Percentiles rank a stretch among this genome's conserved stretches.
These are phyloP conservation scores for Lepidochrysops patricia DNA, from an alignment of 2,888 invertebrate genomes.

Conservation along the genomic window DNA sequence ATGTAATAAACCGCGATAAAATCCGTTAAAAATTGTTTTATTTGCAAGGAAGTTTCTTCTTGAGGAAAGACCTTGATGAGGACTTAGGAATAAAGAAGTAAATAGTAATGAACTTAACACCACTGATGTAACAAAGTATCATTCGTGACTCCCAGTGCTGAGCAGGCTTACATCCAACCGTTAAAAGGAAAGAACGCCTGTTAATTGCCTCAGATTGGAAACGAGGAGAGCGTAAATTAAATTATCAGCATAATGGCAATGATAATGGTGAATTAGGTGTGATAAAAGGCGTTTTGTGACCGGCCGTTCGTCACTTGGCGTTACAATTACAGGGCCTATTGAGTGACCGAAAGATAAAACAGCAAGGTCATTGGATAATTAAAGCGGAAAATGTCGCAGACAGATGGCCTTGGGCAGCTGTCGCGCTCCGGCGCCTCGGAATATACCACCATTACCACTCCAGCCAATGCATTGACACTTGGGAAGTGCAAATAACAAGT, in stretches of 20 bases:
- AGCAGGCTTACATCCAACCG: background rate
- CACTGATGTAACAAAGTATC: too few relatives aligned
- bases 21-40: too few relatives aligned
- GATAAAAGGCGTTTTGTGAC: background rate
- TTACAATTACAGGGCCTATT: slow-evolving; percentile 32
- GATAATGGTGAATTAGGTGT: background rate
- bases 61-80: too few relatives aligned
- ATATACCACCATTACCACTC: slow-evolving; percentile 47
- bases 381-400: slow-evolving; percentile 45
- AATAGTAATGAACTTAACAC: too few relatives aligned
- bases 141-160: background rate
- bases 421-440: slow-evolving; percentile 45
- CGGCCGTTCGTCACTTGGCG: slow-evolving; percentile 20
- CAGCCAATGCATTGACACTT: slow-evolving; percentile 22
- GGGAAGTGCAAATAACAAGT: background rate
- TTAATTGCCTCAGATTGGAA: background rate
- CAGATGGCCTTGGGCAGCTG: slow-evolving; percentile 46
- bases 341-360: slow-evolving; percentile 37
- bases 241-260: background rate
- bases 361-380: slow-evolving; percentile 45
- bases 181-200: background rate
- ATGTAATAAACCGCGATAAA: too few relatives aligned
- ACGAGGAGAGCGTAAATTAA: background rate
- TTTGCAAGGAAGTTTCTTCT: too few relatives aligned
- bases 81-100: too few relatives aligned